Conservation (phyloP, 2,888 invertebrate species). For the Eristalis intricaria region DNA sequence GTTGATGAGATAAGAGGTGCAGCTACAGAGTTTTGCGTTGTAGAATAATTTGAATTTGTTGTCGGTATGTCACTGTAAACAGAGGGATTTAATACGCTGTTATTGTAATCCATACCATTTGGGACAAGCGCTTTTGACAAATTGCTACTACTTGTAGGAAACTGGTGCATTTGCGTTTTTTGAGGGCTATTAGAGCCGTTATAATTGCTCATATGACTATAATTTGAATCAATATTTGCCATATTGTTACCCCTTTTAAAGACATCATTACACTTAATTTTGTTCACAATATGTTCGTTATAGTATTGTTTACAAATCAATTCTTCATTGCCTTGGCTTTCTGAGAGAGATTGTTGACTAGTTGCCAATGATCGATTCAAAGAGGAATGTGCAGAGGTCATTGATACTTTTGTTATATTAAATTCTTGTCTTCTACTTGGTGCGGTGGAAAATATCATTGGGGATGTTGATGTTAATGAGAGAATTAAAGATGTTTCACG, state of each 20-base stretch:
- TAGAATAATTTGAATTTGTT: not conserved
- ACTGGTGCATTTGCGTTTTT: slow-evolving; percentile 32
- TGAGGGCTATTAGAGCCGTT: slow-evolving; percentile 29
- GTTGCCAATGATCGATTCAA: slow-evolving; percentile 29
- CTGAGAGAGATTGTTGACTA: slow-evolving; percentile 45
- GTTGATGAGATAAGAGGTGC: not conserved
- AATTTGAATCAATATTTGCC: slow-evolving; percentile 38
- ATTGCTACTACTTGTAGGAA: slow-evolving; percentile 6
- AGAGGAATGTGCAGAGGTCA: slow-evolving; percentile 43
- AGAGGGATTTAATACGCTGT: not conserved
- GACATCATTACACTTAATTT: slow-evolving; percentile 52
- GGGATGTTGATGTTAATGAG: slow-evolving; percentile 67
- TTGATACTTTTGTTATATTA: slow-evolving; percentile 42
- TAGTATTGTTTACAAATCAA: slow-evolving; percentile 36
- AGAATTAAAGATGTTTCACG: slow-evolving; percentile 73
- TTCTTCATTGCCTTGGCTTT: slow-evolving; percentile 49
- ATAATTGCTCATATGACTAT: slow-evolving; percentile 44
- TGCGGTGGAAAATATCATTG: slow-evolving; percentile 69
- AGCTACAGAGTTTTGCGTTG: not conserved
- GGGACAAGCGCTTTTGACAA: not conserved
- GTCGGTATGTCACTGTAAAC: not conserved
- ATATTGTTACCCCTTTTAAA: slow-evolving; percentile 39
- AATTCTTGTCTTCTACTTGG: slow-evolving; percentile 38
- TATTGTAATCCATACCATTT: not conserved
- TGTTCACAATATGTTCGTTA: slow-evolving; percentile 62